Conservation (phyloP, 2,888 invertebrate genomes). For the Lasioglossum malachurum region DNA sequence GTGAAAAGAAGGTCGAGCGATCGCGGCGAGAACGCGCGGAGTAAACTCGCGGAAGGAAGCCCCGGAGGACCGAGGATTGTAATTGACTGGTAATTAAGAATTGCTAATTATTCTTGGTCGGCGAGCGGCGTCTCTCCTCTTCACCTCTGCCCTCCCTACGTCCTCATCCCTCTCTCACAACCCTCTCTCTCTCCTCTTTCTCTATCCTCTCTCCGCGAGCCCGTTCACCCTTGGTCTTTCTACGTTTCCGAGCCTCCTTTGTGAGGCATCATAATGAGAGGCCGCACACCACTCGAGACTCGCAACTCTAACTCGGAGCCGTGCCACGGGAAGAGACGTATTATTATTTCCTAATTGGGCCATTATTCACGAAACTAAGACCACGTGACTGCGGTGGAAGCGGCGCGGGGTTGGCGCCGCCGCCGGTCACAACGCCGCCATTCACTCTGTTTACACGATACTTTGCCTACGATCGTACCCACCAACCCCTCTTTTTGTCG, state of each 20-base stretch:
- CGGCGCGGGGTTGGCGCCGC: slow-evolving; percentile 19
- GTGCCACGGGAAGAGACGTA: slow-evolving; percentile 68
- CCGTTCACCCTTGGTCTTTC: slow-evolving; percentile 59
- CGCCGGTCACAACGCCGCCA: slow-evolving; percentile 27
- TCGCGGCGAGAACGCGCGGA: slow-evolving; percentile 19
- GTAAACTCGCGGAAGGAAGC: slow-evolving; percentile 31
- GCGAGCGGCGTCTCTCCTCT: slow-evolving; percentile 38
- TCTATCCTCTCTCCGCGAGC: not conserved
- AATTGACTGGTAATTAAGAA: slow-evolving; percentile 71
- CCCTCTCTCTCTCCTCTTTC: not conserved
- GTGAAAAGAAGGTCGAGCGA: slow-evolving; percentile 18
- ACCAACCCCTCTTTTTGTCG: slow-evolving; percentile 6
- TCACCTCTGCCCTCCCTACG: not conserved
- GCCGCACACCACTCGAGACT: slow-evolving; percentile 67
- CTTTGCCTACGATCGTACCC: slow-evolving; percentile 28
- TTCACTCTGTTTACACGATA: slow-evolving; percentile 50
- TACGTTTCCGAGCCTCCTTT: slow-evolving; percentile 65
- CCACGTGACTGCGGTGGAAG: slow-evolving; percentile 62
- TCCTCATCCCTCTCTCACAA: not conserved
- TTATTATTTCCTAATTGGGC: slow-evolving; percentile 79
- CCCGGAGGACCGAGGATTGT: slow-evolving; percentile 44
- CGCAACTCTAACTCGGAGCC: slow-evolving; percentile 69
- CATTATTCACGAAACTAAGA: slow-evolving; percentile 76
- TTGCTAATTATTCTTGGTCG: slow-evolving; percentile 67
- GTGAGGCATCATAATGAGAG: slow-evolving; percentile 74